Evolutionary conservation across 2,113 vertebrate genomes (phyloP), one percentile per base, ranked within the genome.

Genomic region (Oncorhynchus keta): DNA sequence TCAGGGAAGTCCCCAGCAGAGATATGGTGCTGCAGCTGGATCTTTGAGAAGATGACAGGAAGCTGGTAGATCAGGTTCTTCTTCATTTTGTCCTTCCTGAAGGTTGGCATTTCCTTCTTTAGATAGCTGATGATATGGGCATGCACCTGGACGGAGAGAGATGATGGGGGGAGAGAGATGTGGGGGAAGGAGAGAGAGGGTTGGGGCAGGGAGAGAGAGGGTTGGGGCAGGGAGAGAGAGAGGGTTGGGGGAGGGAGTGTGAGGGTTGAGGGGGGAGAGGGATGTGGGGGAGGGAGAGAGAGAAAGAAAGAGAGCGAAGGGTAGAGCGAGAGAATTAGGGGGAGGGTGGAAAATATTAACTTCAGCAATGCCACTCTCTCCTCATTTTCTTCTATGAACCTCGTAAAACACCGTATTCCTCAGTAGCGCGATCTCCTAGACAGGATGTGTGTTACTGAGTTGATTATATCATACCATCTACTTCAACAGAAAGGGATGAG

Each of bases 31-130:
- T 97, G 96, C 70, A 96, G 92, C 84, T 97, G 96, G 68, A 98
- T 97, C 88, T 95, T 95, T 0, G 95, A 93, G 26, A 96, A 98
- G 84, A 98, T 96, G 16, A 96, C 93, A 0, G 95, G 96, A 86
- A 98, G 89, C 79, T 97, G 94, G 73, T 94, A 81, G 81, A 98
- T 97, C 51, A 98, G 92, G 82, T 95, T 94, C 81, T 97, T 97
- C 91, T 97, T 98, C 83, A 96, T 97, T 72, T 95, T 95, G 73
- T 96, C 96, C 86, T 97, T 97, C 73, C 96, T 94, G 45, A 98
- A 97, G 73, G 95, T 94, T 0, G 96, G 96, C 97, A 98, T 98
- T 92, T 97, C 96, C 84, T 95, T 95, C 91, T 96, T 96, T 88
- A 98, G 91, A 76, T 95, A 93, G 86, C 95, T 95, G 84, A 98